Base-by-base conservation (phyloP, 2,888 invertebrate species). In the Spatulosminthurus flaviceps region DNA sequence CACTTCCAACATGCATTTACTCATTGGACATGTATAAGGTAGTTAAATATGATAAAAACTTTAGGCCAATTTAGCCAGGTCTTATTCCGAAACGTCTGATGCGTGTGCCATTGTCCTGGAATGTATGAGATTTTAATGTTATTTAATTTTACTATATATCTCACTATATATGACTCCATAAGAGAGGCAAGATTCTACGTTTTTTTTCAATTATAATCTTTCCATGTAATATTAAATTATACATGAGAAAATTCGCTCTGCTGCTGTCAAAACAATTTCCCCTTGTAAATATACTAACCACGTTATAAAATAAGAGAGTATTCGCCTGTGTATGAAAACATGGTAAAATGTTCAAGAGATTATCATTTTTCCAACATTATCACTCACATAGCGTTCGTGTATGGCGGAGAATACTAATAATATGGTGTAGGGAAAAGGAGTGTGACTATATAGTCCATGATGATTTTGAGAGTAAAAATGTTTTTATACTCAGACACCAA, bases 31-130 rank as follows among this genome's bases (percentile, higher is more conserved):
- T 26, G 28, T 51, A n/a, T n/a, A n/a, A 19, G 51, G 51, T 51
- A 51, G 51, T 51, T 51, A 51, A 75, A 75, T 75, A 41, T 34
- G 26, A 67, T 61, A 64, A 75, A 60, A 61, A 74, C 34, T 74
- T 74, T 74, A 51, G 2, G 5, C 51, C 51, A 51, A 51, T 51
- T 51, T 51, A 51, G 9, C 51, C n/a, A n/a, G n/a, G n/a, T 51
- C 51, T 51, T 16, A 51, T 16, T 51, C 51, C 51, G 51, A 51
- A 51, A 51, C 24, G 51, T 64, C 60, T n/a, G 34, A 26, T 75
- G 41, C 75, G 75, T 75, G 75, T 75, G 75, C 75, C 75, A 75
- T 75, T 75, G 75, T 75, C 75, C 75, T 64, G 51, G 26, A 51
- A 51, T 67, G 67, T 26, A 67, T 67, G 67, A 67, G 67, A 67